These are phyloP conservation scores for Bucco capensis DNA, from an alignment of 2,113 vertebrate genomes.

Conservation along the genomic window DNA sequence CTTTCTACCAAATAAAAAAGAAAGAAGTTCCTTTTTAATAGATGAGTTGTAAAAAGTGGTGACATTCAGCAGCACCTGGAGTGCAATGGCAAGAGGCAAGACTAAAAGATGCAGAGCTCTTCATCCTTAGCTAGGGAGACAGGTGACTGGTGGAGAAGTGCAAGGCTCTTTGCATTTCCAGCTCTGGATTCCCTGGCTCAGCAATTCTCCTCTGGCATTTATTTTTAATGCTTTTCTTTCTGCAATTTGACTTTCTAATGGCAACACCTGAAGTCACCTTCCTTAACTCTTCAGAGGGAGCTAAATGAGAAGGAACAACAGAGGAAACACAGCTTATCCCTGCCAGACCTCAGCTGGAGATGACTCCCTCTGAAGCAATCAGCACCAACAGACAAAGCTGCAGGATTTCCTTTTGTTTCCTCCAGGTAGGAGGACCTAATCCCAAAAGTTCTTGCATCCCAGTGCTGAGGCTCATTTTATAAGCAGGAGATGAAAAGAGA, in stretches of 20 bases:
- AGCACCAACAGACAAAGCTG: rapidly evolving
- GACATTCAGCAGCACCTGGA: constrained; percentile 22
- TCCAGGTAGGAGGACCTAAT: background rate
- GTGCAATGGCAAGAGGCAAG: background rate
- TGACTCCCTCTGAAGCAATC: background rate
- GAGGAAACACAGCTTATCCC: background rate
- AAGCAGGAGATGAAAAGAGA: background rate
- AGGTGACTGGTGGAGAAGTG: background rate
- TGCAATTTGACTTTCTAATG: constrained; percentile 33
- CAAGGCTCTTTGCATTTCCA: constrained; percentile 10
- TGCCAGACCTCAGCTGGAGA: background rate
- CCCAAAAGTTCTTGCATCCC: background rate
- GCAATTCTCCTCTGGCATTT: background rate
- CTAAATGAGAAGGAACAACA: background rate
- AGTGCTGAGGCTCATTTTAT: background rate
- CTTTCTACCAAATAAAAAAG: constrained; percentile 6
- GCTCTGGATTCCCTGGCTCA: constrained; percentile 42
- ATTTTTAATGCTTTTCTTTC: constrained; percentile 41
- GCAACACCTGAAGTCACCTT: constrained; percentile 40
- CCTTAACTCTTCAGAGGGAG: background rate
- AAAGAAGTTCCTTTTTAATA: background rate
- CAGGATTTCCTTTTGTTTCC: background rate
- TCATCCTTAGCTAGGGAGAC: background rate
- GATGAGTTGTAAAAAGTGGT: constrained; percentile 3
- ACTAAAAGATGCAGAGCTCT: background rate